Evolutionary conservation across 2,888 invertebrate species (phyloP).

Genomic region (Aphidius colemani): DNA sequence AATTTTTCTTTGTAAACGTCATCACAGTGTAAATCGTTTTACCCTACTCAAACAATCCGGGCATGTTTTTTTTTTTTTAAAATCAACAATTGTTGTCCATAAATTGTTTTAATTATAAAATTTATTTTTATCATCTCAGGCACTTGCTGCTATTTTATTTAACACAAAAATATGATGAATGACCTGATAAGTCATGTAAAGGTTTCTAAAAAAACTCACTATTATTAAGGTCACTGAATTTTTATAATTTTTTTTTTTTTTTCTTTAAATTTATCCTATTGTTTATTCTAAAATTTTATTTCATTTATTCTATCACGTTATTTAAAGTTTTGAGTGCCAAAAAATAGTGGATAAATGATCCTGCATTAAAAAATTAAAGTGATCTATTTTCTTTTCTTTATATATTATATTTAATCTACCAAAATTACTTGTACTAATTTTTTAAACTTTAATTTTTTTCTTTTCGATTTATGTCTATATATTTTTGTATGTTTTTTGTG

Average conservation of each 20-base stretch:
- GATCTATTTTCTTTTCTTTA: background rate
- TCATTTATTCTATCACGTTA: slow-evolving; percentile 1
- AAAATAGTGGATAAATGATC: slow-evolving; percentile 6
- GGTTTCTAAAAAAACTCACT: slow-evolving; percentile 15
- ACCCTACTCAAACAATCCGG: slow-evolving; percentile 21
- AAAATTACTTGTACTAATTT: background rate
- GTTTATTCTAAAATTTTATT: slow-evolving; percentile 7
- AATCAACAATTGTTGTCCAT: background rate
- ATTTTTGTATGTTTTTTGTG: background rate
- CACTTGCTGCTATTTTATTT: slow-evolving; percentile 37
- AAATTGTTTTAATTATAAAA: slow-evolving; percentile 16
- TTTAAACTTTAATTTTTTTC: background rate
- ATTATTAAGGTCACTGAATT: slow-evolving; percentile 11
- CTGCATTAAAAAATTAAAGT: slow-evolving; percentile 15
- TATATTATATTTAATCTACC: background rate
- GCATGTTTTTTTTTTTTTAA: background rate
- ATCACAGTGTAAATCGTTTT: slow-evolving; percentile 55
- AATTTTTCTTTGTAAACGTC: slow-evolving; percentile 49
- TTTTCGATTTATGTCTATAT: background rate
- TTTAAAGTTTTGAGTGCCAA: slow-evolving; percentile 1
- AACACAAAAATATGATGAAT: slow-evolving; percentile 51
- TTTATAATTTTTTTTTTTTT: slow-evolving; percentile 1
- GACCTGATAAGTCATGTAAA: slow-evolving; percentile 27
- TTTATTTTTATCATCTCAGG: slow-evolving; percentile 33
- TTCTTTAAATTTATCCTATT: slow-evolving; percentile 8